Evolutionary conservation across 2,797 vertebrate genomes (phyloP).

Genomic region (Sebastes diploproa): DNA sequence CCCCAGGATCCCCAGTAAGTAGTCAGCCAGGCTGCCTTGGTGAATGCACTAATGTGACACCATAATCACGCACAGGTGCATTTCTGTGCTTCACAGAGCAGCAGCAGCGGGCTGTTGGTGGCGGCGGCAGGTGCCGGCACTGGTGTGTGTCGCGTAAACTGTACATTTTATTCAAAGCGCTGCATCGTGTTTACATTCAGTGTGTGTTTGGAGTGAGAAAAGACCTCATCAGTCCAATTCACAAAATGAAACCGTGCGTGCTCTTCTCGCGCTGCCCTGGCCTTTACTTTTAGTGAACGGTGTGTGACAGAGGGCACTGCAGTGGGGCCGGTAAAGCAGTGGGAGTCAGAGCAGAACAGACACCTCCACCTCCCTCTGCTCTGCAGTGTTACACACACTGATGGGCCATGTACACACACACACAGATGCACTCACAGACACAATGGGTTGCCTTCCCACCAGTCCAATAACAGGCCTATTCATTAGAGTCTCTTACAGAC

Average conservation of each 20-base stretch:
- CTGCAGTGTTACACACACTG: conserved; percentile 55
- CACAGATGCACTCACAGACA: conserved; percentile 59
- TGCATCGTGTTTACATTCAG: conserved; percentile 6
- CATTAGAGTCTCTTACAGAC: conserved; percentile 82
- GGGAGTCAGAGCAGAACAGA: conserved; percentile 37
- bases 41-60: conserved; percentile 77
- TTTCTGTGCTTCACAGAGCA: conserved; percentile 67
- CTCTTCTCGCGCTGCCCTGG: neutral
- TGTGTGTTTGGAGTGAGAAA: neutral
- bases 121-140: conserved; percentile 43
- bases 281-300: conserved; percentile 29
- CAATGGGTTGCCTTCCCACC: conserved; percentile 73
- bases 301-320: conserved; percentile 50
- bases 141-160: conserved; percentile 21
- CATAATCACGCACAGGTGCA: conserved; percentile 77
- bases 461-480: conserved; percentile 83
- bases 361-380: conserved; percentile 62
- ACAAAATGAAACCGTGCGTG: neutral
- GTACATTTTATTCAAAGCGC: neutral
- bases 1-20: conserved; percentile 65
- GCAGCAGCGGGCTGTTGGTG: conserved; percentile 41
- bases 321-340: conserved; percentile 41
- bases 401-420: conserved; percentile 8
- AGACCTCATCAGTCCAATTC: neutral
- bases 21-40: conserved; percentile 55